Evolutionary conservation across 2,888 invertebrate species (phyloP).

Genomic region (Corbicula japonica): DNA sequence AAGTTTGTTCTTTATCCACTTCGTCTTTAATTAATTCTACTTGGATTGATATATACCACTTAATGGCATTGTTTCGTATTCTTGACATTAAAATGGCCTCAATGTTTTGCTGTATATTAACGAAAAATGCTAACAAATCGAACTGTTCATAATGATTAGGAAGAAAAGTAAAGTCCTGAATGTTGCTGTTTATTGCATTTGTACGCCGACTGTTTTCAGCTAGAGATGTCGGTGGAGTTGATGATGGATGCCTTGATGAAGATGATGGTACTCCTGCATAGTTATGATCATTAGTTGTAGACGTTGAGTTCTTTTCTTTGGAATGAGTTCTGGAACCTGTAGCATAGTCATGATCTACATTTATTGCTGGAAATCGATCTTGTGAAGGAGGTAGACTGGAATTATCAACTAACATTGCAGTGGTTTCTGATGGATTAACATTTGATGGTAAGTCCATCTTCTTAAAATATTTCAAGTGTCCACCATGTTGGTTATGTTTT

Average conservation of each 20-base stretch:
- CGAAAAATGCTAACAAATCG: not conserved
- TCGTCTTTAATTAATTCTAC: slow-evolving; percentile 9
- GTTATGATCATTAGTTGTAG: too few relatives aligned
- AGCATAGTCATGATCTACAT: not conserved
- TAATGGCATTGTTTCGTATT: not conserved
- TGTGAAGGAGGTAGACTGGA: not conserved
- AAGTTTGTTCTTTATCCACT: not conserved
- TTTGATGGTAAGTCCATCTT: not conserved
- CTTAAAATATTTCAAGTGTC: not conserved
- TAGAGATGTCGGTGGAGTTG: not conserved
- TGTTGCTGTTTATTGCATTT: not conserved
- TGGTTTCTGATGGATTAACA: not conserved
- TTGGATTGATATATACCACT: not conserved
- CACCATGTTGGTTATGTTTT: slow-evolving; percentile 14
- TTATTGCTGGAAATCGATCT: not conserved
- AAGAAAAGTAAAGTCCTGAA: slow-evolving; percentile 1
- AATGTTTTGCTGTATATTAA: not conserved
- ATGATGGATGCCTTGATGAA: not conserved
- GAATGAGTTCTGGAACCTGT: too few relatives aligned
- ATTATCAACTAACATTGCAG: not conserved
- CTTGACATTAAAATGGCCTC: not conserved
- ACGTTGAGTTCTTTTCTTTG: too few relatives aligned
- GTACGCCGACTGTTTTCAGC: not conserved
- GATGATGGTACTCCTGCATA: not conserved
- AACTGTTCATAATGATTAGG: not conserved